Evolutionary conservation across 2,113 vertebrate genomes (phyloP).

Genomic region (Nannospalax galili): DNA sequence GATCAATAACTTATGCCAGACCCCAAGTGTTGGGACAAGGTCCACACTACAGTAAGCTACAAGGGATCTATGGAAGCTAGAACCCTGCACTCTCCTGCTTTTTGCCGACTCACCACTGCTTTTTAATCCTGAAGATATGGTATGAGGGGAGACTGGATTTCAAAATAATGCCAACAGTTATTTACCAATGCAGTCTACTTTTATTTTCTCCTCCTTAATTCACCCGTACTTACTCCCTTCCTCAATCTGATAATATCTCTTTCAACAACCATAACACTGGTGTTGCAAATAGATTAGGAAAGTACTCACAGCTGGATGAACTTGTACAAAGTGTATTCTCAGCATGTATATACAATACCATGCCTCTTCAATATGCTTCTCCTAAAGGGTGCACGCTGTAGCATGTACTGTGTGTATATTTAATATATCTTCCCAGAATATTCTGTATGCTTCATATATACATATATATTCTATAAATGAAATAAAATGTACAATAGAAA

Average conservation of each 20-base stretch:
- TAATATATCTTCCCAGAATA: conserved; percentile 71
- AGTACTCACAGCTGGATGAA: conserved; percentile 67
- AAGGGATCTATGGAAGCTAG: neutral
- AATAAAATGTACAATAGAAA: conserved; percentile 80
- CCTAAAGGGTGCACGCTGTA: conserved; percentile 73
- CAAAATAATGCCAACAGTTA: neutral
- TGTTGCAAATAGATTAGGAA: conserved; percentile 74
- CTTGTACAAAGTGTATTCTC: conserved; percentile 73
- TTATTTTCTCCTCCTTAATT: conserved; percentile 49
- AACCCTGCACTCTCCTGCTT: neutral
- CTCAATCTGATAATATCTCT: conserved; percentile 35
- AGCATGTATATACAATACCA: conserved; percentile 79
- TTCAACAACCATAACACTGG: conserved; percentile 49
- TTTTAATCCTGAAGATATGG: neutral
- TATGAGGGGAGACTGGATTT: neutral
- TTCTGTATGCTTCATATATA: conserved; percentile 77
- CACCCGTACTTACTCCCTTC: neutral
- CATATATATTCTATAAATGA: conserved; percentile 75
- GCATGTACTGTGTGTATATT: conserved; percentile 80
- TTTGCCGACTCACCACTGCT: neutral
- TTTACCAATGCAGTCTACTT: neutral
- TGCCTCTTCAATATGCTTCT: conserved; percentile 75
- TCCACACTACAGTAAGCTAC: neutral
- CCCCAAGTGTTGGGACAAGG: neutral
- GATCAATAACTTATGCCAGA: neutral